Conservation (phyloP, 2,888 invertebrate genomes). For the Aleiodes testaceus region DNA sequence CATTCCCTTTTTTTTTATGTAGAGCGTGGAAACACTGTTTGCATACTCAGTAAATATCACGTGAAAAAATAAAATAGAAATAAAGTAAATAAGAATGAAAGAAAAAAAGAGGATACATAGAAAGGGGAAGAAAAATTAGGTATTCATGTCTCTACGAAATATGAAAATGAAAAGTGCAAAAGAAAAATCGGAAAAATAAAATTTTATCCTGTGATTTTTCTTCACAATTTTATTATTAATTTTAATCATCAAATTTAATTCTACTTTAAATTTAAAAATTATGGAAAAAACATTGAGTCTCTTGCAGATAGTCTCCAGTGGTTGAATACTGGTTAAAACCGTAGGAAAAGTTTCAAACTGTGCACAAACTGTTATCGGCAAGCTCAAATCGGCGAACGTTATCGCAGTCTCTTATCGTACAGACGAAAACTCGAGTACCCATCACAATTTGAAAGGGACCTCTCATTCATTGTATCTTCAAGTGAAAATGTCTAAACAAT, state of each 20-base stretch:
- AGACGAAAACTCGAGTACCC: not conserved
- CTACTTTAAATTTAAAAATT: not conserved
- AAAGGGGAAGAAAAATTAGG: not conserved
- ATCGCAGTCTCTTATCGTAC: conserved; percentile 3
- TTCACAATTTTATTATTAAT: too few relatives aligned
- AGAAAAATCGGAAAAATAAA: too few relatives aligned
- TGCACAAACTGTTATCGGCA: conserved; percentile 15
- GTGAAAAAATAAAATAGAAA: conserved; percentile 1
- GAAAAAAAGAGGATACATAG: not conserved
- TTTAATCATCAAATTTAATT: too few relatives aligned
- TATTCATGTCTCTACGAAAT: not conserved
- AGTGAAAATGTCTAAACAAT: not conserved
- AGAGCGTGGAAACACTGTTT: conserved; percentile 4
- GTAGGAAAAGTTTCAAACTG: conserved; percentile 13
- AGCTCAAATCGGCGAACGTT: conserved; percentile 11
- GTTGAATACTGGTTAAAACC: conserved; percentile 5
- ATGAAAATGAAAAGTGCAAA: not conserved
- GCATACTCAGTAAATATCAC: conserved; percentile 13
- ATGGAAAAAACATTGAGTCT: not conserved
- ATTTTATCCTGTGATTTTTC: too few relatives aligned
- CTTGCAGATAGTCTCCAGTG: not conserved
- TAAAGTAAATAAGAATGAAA: not conserved
- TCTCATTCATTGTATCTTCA: not conserved
- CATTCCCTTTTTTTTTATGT: not conserved
- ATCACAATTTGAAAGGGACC: conserved; percentile 13